Evolutionary conservation across 1,140 invertebrate species (phyloP).

Genomic region (Luehdorfia chinensis): DNA sequence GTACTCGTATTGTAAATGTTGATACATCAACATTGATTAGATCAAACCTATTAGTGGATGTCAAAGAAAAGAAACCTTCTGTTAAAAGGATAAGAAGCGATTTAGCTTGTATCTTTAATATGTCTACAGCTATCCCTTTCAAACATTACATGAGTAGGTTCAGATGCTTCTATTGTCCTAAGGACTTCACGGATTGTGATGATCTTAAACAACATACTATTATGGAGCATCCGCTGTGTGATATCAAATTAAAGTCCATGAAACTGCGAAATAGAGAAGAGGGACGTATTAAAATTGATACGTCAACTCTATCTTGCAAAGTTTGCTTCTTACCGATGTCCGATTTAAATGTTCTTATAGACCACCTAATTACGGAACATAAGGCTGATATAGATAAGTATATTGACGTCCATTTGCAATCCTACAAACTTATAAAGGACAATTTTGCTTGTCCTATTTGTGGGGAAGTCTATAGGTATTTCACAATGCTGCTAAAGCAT

Average conservation of each 20-base stretch:
- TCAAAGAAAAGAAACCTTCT: slow-evolving; percentile 25
- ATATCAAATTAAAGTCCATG: slow-evolving; percentile 43
- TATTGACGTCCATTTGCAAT: slow-evolving; percentile 36
- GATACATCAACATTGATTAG: slow-evolving; percentile 9
- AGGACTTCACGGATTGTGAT: slow-evolving; percentile 45
- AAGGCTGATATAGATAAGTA: slow-evolving; percentile 36
- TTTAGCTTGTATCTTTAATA: slow-evolving; percentile 50
- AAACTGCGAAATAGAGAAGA: slow-evolving; percentile 42
- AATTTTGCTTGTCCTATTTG: slow-evolving; percentile 49
- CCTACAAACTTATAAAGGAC: slow-evolving; percentile 48
- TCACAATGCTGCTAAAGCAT: slow-evolving; percentile 48
- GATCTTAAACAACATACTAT: slow-evolving; percentile 43
- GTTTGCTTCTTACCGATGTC: slow-evolving; percentile 34
- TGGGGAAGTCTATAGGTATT: slow-evolving; percentile 41
- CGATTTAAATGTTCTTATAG: slow-evolving; percentile 36
- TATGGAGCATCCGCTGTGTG: slow-evolving; percentile 43
- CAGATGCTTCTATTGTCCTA: slow-evolving; percentile 57
- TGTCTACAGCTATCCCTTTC: slow-evolving; percentile 55
- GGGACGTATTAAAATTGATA: slow-evolving; percentile 52
- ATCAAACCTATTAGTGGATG: slow-evolving; percentile 6
- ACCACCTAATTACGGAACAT: slow-evolving; percentile 47
- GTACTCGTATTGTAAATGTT: slow-evolving; percentile 17
- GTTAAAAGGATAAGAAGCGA: slow-evolving; percentile 43
- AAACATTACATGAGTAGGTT: slow-evolving; percentile 56
- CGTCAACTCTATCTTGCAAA: slow-evolving; percentile 46